Conservation (phyloP, 2,888 invertebrate genomes). For the Lissocephala sabroskyi region DNA sequence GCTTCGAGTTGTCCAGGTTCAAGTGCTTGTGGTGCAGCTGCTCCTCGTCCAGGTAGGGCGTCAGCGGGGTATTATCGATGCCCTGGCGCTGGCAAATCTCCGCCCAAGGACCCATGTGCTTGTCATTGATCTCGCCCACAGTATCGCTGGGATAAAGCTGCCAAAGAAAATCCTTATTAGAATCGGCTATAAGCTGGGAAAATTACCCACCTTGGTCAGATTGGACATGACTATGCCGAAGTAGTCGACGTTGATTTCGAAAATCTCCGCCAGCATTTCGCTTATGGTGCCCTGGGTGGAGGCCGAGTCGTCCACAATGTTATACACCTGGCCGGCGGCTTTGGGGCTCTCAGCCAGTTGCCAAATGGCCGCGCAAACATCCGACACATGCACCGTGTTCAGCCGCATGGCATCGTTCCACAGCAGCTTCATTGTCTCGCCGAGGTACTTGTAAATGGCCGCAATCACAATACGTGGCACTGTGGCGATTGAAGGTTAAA, state of each 20-base stretch:
- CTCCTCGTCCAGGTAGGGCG: slow-evolving; percentile 89
- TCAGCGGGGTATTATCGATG: slow-evolving; percentile 88
- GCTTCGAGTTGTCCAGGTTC: slow-evolving; percentile 80
- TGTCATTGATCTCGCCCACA: slow-evolving; percentile 93
- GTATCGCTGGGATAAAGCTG: slow-evolving; percentile 85
- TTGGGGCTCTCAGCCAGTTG: slow-evolving; percentile 76
- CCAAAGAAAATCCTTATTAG: slow-evolving; percentile 23
- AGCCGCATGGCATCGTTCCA: slow-evolving; percentile 89
- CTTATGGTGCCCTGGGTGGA: slow-evolving; percentile 90
- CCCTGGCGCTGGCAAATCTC: slow-evolving; percentile 84
- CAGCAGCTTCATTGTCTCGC: slow-evolving; percentile 91
- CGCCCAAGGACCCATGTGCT: slow-evolving; percentile 94
- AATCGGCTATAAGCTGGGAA: background rate
- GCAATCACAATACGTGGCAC: slow-evolving; percentile 90
- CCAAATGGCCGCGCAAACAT: slow-evolving; percentile 89
- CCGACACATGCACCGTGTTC: slow-evolving; percentile 90
- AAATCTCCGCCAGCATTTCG: slow-evolving; percentile 85
- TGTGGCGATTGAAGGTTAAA: slow-evolving; percentile 71
- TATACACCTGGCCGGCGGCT: slow-evolving; percentile 79
- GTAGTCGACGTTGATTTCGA: slow-evolving; percentile 89
- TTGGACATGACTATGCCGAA: slow-evolving; percentile 87
- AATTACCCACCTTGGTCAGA: slow-evolving; percentile 81
- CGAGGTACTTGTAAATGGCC: slow-evolving; percentile 88
- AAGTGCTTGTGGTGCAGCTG: slow-evolving; percentile 86
- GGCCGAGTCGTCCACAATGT: slow-evolving; percentile 87